Percentiles rank a stretch among this genome's conserved stretches.
Conservation (phyloP, 2,113 vertebrate genomes). For the Mormyrus iriodes region DNA sequence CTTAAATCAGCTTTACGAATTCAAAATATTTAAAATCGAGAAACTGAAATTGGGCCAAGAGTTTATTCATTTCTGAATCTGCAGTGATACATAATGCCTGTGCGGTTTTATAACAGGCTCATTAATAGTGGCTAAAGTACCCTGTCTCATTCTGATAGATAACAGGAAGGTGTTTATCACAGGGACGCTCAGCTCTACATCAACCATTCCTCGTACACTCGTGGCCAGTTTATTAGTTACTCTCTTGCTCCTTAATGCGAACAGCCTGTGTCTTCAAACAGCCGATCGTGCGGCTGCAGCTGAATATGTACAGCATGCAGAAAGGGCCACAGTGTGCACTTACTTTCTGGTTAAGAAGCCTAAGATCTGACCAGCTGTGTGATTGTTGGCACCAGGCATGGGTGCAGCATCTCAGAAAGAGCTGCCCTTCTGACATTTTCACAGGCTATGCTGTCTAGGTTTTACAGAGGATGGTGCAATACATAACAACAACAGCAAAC, state of each 20-base stretch:
- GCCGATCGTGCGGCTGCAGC: background rate
- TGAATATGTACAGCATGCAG: background rate
- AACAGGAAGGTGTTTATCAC: background rate
- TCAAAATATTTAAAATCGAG: background rate
- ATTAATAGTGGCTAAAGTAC: background rate
- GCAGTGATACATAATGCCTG: background rate
- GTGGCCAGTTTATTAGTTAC: background rate
- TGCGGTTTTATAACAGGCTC: background rate
- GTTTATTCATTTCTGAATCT: background rate
- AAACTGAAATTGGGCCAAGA: background rate
- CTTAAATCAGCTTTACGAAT: background rate
- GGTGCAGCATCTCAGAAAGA: background rate
- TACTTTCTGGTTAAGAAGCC: background rate
- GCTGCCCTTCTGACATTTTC: background rate
- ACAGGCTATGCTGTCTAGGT: background rate
- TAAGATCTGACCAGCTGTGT: background rate
- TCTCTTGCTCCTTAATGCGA: background rate
- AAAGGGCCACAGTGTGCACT: background rate
- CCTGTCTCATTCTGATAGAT: background rate
- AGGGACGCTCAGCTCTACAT: background rate
- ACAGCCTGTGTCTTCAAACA: no score
- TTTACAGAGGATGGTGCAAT: background rate
- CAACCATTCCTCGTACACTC: background rate
- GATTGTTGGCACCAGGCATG: background rate
- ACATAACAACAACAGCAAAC: background rate